These are phyloP conservation scores for Cheilosia urbana DNA, from an alignment of 2,888 invertebrate genomes.

Conservation along the genomic window DNA sequence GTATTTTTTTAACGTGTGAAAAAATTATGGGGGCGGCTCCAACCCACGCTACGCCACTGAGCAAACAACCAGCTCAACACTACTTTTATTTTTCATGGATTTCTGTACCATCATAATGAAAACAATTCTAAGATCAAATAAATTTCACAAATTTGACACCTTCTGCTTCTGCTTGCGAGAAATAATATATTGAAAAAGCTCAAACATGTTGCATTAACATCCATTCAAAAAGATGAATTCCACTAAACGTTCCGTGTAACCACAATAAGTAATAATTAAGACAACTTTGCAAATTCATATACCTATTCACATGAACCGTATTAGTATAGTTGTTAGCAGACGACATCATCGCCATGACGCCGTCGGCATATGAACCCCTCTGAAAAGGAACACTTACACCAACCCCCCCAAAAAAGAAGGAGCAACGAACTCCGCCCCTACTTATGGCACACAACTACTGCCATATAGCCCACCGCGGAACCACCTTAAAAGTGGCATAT, in stretches of 20 bases:
- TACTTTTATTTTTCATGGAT: too few species aligned
- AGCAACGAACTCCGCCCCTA: conserved; percentile 42
- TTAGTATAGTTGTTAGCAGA: conserved; percentile 19
- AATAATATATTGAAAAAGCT: too few species aligned
- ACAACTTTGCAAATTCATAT: background rate
- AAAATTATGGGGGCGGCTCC: too few species aligned
- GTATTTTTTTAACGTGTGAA: too few species aligned
- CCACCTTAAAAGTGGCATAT: conserved; percentile 47
- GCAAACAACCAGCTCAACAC: too few species aligned
- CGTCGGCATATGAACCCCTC: conserved; percentile 6
- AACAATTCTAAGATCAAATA: too few species aligned
- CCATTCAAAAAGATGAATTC: background rate
- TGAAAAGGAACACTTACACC: background rate
- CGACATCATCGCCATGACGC: background rate
- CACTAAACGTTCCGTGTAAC: conserved; percentile 5
- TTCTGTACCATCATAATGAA: too few species aligned
- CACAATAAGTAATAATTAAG: conserved; percentile 38
- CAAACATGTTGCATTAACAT: background rate
- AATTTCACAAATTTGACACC: too few species aligned
- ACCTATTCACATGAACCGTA: background rate
- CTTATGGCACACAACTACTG: conserved; percentile 13
- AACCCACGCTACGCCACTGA: too few species aligned
- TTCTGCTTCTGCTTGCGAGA: too few species aligned
- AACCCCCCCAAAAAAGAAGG: conserved; percentile 15
- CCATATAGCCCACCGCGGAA: conserved; percentile 30